Conservation (phyloP, 2,113 vertebrate species). For the Nyctibius bracteatus region DNA sequence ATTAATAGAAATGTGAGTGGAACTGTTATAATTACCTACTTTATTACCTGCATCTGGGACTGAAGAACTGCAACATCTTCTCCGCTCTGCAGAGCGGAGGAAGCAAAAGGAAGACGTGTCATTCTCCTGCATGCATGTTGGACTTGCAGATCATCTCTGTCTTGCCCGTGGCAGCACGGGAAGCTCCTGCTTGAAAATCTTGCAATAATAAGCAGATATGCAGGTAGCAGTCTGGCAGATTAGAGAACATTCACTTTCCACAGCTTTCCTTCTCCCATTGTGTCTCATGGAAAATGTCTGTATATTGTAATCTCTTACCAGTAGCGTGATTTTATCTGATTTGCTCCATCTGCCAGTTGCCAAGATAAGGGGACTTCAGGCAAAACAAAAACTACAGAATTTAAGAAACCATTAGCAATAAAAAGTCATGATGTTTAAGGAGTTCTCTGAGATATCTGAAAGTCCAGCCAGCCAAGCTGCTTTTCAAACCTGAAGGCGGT, state of each 20-base stretch:
- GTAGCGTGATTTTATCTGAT: not conserved
- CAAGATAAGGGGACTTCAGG: not conserved
- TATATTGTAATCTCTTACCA: not conserved
- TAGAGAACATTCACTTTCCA: not conserved
- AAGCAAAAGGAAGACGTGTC: not conserved
- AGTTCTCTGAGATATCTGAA: not conserved
- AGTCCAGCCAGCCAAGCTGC: not conserved
- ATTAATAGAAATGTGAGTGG: constrained; percentile 17
- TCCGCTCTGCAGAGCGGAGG: accelerated
- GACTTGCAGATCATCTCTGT: not conserved
- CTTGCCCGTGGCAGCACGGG: not conserved
- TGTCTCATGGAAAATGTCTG: not conserved
- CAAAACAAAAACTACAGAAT: not conserved
- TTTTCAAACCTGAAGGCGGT: not conserved
- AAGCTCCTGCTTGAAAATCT: not conserved
- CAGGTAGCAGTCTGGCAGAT: not conserved
- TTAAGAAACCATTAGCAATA: not conserved
- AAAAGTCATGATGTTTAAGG: not conserved
- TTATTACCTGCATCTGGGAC: not conserved
- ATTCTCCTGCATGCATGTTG: accelerated
- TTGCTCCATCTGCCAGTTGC: not conserved
- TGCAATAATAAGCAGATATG: not conserved
- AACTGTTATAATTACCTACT: not conserved
- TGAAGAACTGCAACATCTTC: not conserved
- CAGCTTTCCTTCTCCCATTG: not conserved